A percentile compares a stretch with the other conserved stretches of the same genome.
These are phyloP conservation scores for Limosa lapponica DNA, from an alignment of 2,797 vertebrate genomes.

Conservation along the genomic window DNA sequence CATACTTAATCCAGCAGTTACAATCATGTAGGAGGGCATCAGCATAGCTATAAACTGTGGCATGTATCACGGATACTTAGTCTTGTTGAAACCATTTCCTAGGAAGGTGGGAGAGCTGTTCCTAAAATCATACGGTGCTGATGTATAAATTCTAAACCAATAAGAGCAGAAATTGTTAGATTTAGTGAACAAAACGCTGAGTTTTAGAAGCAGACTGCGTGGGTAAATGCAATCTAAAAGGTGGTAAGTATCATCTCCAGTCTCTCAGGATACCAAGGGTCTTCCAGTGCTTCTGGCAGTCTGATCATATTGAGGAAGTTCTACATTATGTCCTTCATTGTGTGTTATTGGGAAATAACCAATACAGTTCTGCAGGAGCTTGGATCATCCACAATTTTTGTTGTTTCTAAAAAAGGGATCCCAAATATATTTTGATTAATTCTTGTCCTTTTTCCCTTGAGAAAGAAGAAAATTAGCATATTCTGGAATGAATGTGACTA, in stretches of 20 bases:
- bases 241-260: not conserved
- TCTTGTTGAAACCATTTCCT: not conserved
- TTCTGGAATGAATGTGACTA: not conserved
- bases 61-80: not conserved
- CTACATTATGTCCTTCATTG: rapidly evolving
- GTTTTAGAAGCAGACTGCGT: not conserved
- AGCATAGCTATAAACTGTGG: not conserved
- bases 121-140: not conserved
- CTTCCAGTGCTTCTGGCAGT: not conserved
- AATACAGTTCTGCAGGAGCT: not conserved
- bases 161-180: not conserved
- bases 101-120: not conserved
- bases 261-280: not conserved
- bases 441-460: not conserved
- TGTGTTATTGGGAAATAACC: not conserved
- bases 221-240: not conserved
- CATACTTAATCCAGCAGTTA: not conserved
- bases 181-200: not conserved
- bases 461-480: not conserved
- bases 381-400: not conserved
- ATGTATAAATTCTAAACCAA: not conserved
- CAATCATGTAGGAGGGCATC: not conserved
- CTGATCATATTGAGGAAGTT: not conserved
- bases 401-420: not conserved
- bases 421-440: not conserved